Conservation (phyloP, 2,888 invertebrate genomes). For the Eucriotettix oculatus region DNA sequence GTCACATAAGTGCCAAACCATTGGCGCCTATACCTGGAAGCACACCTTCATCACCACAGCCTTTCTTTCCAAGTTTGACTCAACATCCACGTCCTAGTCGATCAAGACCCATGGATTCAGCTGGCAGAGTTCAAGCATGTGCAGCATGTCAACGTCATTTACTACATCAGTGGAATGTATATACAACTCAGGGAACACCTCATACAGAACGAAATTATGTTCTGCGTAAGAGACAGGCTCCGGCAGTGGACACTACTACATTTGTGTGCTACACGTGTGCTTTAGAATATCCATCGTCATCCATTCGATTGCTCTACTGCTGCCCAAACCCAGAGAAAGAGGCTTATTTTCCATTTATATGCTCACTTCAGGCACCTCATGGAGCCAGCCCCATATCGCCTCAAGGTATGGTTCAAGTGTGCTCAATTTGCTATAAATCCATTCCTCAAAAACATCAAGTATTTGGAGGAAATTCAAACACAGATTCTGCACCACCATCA, state of each 20-base stretch:
- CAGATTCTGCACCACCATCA: background rate
- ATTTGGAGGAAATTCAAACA: conserved; percentile 34
- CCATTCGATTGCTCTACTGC: conserved; percentile 68
- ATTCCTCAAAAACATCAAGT: conserved; percentile 61
- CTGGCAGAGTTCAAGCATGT: conserved; percentile 61
- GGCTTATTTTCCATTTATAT: conserved; percentile 81
- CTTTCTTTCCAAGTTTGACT: conserved; percentile 29
- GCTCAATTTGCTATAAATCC: conserved; percentile 64
- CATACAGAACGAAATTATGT: conserved; percentile 66
- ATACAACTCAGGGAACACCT: conserved; percentile 51
- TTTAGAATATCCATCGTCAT: conserved; percentile 59
- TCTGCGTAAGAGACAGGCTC: conserved; percentile 57
- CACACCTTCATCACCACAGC: conserved; percentile 14
- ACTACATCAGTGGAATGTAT: conserved; percentile 73
- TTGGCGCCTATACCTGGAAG: conserved; percentile 24
- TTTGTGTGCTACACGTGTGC: conserved; percentile 87
- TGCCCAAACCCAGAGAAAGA: conserved; percentile 71
- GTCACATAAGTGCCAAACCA: conserved; percentile 45
- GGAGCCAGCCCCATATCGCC: conserved; percentile 82
- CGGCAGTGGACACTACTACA: conserved; percentile 43
- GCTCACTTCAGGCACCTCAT: conserved; percentile 57
- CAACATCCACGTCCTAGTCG: conserved; percentile 72
- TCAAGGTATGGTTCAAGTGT: conserved; percentile 74
- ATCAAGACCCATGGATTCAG: conserved; percentile 71
- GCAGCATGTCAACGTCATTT: conserved; percentile 71